A percentile compares a stretch with the other conserved stretches of the same genome.
phyloP scores from a whole-genome alignment of 2,888 invertebrate genomes.

The Glyphotaelius pellucidus region DNA sequence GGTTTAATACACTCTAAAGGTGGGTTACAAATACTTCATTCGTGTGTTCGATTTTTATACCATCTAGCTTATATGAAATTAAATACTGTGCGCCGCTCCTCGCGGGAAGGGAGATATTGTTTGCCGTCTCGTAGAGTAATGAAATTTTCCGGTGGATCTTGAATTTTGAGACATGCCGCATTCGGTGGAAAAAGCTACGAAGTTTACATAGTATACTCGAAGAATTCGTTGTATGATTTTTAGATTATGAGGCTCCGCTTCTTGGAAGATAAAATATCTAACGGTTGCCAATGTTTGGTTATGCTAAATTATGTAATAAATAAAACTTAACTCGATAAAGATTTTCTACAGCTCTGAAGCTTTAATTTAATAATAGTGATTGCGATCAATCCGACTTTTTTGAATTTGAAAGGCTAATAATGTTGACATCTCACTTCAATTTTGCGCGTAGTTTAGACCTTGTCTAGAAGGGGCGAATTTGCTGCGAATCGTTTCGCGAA shows the following conservation, averaged over 20 bases:
- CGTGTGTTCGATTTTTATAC: no score
- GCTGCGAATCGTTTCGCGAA: no score
- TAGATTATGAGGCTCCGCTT: neutral
- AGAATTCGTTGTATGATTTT: neutral
- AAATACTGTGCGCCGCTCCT: neutral
- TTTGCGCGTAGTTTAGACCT: no score
- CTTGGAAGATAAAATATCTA: neutral
- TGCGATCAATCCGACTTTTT: neutral
- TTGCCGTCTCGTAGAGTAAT: conserved; percentile 25
- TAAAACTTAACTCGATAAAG: neutral
- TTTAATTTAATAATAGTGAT: neutral
- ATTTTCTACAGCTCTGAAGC: neutral
- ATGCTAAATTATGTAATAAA: neutral
- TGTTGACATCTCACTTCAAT: no score
- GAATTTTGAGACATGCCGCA: neutral
- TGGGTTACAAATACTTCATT: no score
- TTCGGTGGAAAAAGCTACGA: neutral
- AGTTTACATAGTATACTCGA: neutral
- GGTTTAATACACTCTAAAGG: no score
- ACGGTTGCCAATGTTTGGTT: neutral
- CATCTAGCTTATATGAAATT: no score
- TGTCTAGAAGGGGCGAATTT: no score
- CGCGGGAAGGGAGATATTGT: neutral
- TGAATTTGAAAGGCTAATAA: no score
- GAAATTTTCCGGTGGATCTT: neutral